phyloP scores from a whole-genome alignment of 2,113 vertebrate species.

The Macquaria australasica region DNA sequence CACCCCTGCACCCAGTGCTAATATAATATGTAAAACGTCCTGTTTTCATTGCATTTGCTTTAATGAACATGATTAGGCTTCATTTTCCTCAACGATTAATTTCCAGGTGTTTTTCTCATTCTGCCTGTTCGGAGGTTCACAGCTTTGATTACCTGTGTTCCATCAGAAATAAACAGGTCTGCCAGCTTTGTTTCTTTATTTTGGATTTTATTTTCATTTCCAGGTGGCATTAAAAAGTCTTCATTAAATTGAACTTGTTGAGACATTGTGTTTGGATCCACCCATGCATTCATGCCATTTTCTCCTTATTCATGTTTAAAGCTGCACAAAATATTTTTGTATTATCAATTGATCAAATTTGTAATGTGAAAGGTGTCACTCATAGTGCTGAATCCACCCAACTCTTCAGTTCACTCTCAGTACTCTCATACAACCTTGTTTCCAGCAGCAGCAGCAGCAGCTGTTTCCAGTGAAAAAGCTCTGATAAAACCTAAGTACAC shows the following conservation, averaged over 20 bases:
- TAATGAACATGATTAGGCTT: neutral
- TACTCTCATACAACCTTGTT: no score
- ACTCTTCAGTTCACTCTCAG: neutral
- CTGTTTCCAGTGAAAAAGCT: neutral
- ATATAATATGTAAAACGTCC: neutral
- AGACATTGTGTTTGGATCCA: neutral
- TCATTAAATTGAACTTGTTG: neutral
- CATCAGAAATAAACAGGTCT: neutral
- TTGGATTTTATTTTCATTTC: neutral
- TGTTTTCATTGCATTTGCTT: neutral
- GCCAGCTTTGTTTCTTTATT: neutral
- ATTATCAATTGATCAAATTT: neutral
- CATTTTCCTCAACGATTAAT: neutral
- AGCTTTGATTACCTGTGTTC: neutral
- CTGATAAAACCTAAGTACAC: neutral
- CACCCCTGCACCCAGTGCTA: neutral
- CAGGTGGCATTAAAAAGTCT: neutral
- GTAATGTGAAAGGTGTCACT: neutral
- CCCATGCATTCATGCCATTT: neutral
- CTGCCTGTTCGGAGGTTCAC: neutral
- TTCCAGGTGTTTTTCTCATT: neutral
- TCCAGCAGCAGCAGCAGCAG: neutral
- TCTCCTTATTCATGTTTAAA: neutral
- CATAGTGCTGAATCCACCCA: no score
- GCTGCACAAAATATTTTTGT: neutral